Percentiles rank a stretch among this genome's conserved stretches.
These are phyloP conservation scores for Troides oblongomaculatus DNA, from an alignment of 2,888 invertebrate genomes.

Conservation along the genomic window DNA sequence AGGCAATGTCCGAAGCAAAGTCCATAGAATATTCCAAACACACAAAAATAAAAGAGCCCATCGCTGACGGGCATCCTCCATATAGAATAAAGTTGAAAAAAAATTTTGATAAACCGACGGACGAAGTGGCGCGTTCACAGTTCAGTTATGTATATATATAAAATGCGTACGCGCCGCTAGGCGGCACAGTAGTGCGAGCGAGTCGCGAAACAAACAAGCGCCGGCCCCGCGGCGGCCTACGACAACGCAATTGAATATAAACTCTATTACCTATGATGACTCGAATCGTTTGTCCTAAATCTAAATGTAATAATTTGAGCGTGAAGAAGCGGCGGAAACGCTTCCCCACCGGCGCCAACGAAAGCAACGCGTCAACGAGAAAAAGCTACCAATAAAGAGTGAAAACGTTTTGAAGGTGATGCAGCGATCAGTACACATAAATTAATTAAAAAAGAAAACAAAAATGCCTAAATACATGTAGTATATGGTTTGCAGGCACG, in stretches of 20 bases:
- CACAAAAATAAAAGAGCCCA: background rate
- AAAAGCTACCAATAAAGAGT: constrained; percentile 61
- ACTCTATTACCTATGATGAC: constrained; percentile 16
- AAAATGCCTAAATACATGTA: constrained; percentile 65
- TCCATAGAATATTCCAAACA: background rate
- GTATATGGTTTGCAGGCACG: constrained; percentile 59
- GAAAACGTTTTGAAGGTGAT: constrained; percentile 47
- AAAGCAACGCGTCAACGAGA: constrained; percentile 36
- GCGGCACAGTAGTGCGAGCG: background rate
- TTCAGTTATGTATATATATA: constrained; percentile 19
- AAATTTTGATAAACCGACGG: too few relatives aligned
- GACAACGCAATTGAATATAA: constrained; percentile 11
- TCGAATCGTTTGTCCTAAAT: constrained; percentile 16
- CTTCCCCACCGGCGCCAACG: constrained; percentile 11
- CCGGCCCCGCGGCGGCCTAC: too few relatives aligned
- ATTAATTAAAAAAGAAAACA: constrained; percentile 47
- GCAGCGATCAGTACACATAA: constrained; percentile 36
- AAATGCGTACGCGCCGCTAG: constrained; percentile 14
- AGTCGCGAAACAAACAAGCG: background rate
- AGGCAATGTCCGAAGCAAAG: background rate
- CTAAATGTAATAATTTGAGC: constrained; percentile 4
- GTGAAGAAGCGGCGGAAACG: constrained; percentile 3
- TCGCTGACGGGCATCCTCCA: background rate
- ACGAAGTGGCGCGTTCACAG: constrained; percentile 2
- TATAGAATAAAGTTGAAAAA: too few relatives aligned